A percentile compares a stretch with the other conserved stretches of the same genome.
Conservation (phyloP, 2,888 invertebrate genomes). For the Eutolmus rufibarbis region DNA sequence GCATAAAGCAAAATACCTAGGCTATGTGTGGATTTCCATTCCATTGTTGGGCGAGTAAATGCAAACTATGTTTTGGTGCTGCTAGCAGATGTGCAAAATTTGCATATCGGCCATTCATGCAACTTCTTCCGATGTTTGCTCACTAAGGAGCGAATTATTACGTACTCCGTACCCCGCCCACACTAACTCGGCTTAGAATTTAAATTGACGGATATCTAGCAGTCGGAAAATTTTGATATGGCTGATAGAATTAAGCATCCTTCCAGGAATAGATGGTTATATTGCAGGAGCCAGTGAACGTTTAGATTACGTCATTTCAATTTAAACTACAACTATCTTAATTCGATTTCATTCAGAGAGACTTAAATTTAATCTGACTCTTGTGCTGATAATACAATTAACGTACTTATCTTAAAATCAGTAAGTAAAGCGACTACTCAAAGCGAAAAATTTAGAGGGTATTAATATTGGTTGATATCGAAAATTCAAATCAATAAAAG, state of each 20-base stretch:
- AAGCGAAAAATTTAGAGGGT: too few species aligned
- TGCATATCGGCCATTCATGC: constrained; percentile 5
- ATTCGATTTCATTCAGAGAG: too few species aligned
- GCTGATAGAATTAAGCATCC: background rate
- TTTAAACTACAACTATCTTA: background rate
- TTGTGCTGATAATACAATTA: too few species aligned
- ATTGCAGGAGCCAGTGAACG: background rate
- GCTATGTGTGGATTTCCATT: background rate
- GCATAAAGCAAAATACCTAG: background rate
- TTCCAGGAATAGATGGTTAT: background rate
- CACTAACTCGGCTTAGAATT: background rate
- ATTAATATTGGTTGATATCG: too few species aligned
- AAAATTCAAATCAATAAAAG: too few species aligned
- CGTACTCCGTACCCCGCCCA: background rate
- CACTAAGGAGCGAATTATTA: background rate
- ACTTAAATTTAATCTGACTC: too few species aligned
- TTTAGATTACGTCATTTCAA: background rate
- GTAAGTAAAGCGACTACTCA: too few species aligned
- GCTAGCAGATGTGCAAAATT: constrained; percentile 7
- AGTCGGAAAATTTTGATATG: background rate
- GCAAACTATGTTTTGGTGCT: background rate
- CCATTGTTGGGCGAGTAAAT: background rate
- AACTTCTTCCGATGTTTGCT: constrained; percentile 5
- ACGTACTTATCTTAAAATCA: too few species aligned
- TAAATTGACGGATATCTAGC: background rate